Percentiles rank a stretch among this genome's conserved stretches.
These are phyloP conservation scores for Conus ventricosus DNA, from an alignment of 1,140 invertebrate species.

Conservation along the genomic window DNA sequence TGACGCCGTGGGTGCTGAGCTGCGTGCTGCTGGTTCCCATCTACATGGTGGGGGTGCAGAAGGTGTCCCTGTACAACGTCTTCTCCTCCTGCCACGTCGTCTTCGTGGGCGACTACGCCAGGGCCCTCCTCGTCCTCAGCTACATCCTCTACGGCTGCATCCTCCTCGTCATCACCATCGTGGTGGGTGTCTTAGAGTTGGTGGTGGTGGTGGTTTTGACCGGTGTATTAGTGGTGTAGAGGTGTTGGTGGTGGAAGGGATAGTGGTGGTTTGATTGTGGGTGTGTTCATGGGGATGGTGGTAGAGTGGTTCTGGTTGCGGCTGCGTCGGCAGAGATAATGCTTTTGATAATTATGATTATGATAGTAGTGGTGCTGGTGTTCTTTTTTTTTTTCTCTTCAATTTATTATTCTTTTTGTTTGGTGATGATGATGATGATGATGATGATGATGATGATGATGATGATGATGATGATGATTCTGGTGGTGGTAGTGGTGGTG, in stretches of 20 bases:
- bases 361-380: conserved; percentile 8
- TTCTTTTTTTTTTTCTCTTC: no score
- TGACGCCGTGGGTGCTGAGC: conserved; percentile 43
- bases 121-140: conserved; percentile 40
- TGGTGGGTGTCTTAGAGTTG: neutral
- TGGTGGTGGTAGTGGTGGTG: neutral
- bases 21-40: conserved; percentile 40
- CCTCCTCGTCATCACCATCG: neutral
- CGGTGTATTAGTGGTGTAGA: neutral
- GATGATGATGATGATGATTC: conserved; percentile 7
- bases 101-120: conserved; percentile 31
- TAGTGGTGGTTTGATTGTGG: no score
- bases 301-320: neutral
- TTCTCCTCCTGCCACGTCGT: conserved; percentile 26
- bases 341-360: conserved; percentile 3
- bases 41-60: conserved; percentile 39
- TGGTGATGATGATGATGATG: conserved; percentile 29
- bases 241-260: neutral
- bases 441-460: conserved; percentile 25
- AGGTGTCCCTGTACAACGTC: conserved; percentile 15
- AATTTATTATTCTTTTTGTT: no score
- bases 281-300: no score
- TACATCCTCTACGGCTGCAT: conserved; percentile 38
- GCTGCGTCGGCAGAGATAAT: conserved; percentile 7
- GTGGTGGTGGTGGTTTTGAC: neutral